Conservation (phyloP, 2,797 vertebrate genomes). For the Onychomys arenicola region DNA sequence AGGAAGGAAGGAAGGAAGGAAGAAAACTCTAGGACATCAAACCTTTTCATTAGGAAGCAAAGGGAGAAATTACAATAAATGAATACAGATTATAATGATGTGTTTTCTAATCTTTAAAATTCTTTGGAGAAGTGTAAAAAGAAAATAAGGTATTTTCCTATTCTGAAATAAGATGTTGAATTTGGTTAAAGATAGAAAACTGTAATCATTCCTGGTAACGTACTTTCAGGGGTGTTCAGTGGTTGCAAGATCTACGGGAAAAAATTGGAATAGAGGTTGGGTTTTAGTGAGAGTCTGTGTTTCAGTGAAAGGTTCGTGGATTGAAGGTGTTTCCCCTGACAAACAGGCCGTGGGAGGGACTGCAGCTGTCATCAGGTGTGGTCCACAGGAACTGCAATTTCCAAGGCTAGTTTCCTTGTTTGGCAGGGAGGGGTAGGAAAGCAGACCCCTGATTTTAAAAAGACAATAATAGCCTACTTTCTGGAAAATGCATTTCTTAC, state of each 20-base stretch:
- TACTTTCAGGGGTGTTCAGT: neutral
- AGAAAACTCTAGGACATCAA: neutral
- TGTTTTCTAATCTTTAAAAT: constrained; percentile 19
- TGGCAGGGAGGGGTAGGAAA: neutral
- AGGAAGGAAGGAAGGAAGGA: too few species aligned
- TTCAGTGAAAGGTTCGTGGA: neutral
- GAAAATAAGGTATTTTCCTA: neutral
- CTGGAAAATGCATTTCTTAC: neutral
- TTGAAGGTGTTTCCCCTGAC: neutral
- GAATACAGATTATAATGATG: neutral
- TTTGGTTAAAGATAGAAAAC: neutral
- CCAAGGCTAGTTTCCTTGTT: neutral
- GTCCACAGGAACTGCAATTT: neutral
- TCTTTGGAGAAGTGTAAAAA: neutral
- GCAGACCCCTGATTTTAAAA: neutral
- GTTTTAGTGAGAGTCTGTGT: neutral
- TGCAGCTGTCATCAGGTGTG: neutral
- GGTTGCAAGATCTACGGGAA: neutral
- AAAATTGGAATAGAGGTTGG: neutral
- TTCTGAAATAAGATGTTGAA: constrained; percentile 32
- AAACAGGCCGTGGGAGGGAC: neutral
- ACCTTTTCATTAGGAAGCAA: neutral
- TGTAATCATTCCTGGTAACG: neutral
- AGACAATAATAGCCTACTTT: neutral
- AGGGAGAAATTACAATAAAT: neutral